Base-by-base conservation (phyloP, 2,113 vertebrate genomes). In the Columbina picui region DNA sequence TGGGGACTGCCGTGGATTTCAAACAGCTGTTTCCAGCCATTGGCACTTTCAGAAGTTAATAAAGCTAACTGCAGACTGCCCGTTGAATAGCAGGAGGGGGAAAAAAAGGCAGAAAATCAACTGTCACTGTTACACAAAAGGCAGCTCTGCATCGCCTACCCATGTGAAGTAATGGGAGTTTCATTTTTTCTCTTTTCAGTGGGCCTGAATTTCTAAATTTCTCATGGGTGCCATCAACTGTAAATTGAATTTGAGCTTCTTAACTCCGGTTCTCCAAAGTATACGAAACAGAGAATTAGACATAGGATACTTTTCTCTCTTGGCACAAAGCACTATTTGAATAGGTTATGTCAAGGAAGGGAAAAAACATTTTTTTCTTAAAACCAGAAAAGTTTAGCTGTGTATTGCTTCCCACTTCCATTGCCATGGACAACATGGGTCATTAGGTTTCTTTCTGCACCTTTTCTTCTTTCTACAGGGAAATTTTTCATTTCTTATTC, bases 161-260 rank as follows among this genome's bases (percentile, higher is more conserved):
- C 21, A 39, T 27, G 17, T 57, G 50, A 85, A 90, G 36, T 57
- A 61, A 69, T 20, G 39, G 21, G 79, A 91, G 23, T 81, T 81
- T 64, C 23, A 1, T 29, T 41, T 49, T 65, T 16, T 30, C 16
- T 77, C 10, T 75, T 49, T 26, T 59, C 45, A 32, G 41, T 55
- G 5, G 87, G 29, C 82, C 85, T 94, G 67, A 90, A 87, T 85
- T 78, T 74, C 45, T 26, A 43, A 64, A 57, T 49, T 77, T 90
- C 88, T 83, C 20, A 29, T 80, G 59, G 34, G 43, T 52, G 55
- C n/a, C 13, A 12, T 76, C n/a, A 29, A 64, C 69, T 80, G 10
- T 55, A 60, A 80, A 59, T 53, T 39, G 14, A 79, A 87, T 90
- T 91, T 96, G 76, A 94, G 89, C 78, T 94, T 93, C 69, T 59